A percentile compares a stretch with the other conserved stretches of the same genome.
These are phyloP conservation scores for Tetragonula clypearis DNA, from an alignment of 1,140 invertebrate genomes.

Conservation along the genomic window DNA sequence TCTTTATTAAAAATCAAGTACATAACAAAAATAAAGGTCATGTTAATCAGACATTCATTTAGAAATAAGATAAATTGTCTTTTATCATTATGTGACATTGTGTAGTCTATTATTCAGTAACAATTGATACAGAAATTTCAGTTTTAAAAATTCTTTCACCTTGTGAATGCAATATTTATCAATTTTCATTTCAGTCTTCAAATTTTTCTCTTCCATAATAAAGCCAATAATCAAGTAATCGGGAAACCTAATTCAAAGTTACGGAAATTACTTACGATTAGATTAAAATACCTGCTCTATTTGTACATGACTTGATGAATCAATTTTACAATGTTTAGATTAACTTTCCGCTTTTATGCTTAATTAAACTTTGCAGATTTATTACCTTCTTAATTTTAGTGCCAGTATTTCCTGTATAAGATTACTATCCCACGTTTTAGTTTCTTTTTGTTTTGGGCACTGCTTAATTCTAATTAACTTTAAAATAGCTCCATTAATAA, in stretches of 20 bases:
- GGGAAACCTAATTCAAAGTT: neutral
- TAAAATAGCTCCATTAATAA: neutral
- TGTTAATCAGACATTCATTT: too few species aligned
- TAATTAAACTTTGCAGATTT: conserved; percentile 1
- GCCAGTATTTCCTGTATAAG: neutral
- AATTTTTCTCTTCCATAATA: neutral
- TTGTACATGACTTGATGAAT: neutral
- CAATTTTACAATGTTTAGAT: neutral
- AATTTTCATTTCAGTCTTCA: neutral
- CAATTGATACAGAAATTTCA: too few species aligned
- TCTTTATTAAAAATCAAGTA: too few species aligned
- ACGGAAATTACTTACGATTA: neutral
- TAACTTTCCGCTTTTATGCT: neutral
- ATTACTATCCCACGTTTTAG: neutral
- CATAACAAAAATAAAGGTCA: too few species aligned
- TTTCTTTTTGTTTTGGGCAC: neutral
- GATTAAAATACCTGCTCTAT: neutral
- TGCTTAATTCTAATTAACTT: neutral
- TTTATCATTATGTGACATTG: too few species aligned
- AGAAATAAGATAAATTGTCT: too few species aligned
- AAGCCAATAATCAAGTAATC: neutral
- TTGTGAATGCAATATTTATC: too few species aligned
- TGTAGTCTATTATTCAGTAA: too few species aligned
- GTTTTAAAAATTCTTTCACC: too few species aligned
- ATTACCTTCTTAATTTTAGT: neutral